Evolutionary conservation across 2,113 vertebrate genomes (phyloP).

Genomic region (Cyphomyrus plagiostoma): DNA sequence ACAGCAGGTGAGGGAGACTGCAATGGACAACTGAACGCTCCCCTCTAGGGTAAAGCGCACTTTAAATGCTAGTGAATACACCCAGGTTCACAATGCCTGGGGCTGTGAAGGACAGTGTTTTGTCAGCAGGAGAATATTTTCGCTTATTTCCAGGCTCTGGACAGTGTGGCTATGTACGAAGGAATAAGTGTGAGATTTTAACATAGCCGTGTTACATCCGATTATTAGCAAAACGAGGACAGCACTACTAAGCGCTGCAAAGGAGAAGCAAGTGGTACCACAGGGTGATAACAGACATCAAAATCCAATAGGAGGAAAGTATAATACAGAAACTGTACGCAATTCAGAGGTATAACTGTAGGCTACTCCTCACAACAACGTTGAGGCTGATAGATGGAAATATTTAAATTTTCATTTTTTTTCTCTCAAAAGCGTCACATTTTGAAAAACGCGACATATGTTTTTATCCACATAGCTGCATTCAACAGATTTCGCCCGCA

Average conservation of each 20-base stretch:
- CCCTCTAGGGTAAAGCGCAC: slow-evolving; percentile 58
- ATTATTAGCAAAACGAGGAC: neutral
- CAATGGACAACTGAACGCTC: slow-evolving; percentile 60
- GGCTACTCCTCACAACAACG: neutral
- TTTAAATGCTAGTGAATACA: slow-evolving; percentile 50
- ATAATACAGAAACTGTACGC: neutral
- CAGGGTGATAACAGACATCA: neutral
- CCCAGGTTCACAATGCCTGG: slow-evolving; percentile 33
- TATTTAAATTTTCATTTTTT: slow-evolving; percentile 26
- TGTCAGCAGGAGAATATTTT: neutral
- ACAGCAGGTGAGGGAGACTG: slow-evolving; percentile 58
- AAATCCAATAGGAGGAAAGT: neutral
- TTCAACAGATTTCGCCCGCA: slow-evolving; percentile 61
- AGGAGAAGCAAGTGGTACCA: slow-evolving; percentile 12
- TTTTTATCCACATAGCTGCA: slow-evolving; percentile 62
- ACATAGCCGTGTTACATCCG: neutral
- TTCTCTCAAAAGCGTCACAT: slow-evolving; percentile 35
- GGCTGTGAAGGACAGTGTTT: slow-evolving; percentile 23
- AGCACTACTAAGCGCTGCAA: neutral
- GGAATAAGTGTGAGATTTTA: neutral
- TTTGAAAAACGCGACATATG: slow-evolving; percentile 59
- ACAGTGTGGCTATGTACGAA: neutral
- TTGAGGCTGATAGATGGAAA: neutral
- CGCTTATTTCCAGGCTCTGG: neutral
- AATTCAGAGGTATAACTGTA: neutral